These are phyloP conservation scores for Synanthedon myopaeformis DNA, from an alignment of 2,888 invertebrate species.

Conservation along the genomic window DNA sequence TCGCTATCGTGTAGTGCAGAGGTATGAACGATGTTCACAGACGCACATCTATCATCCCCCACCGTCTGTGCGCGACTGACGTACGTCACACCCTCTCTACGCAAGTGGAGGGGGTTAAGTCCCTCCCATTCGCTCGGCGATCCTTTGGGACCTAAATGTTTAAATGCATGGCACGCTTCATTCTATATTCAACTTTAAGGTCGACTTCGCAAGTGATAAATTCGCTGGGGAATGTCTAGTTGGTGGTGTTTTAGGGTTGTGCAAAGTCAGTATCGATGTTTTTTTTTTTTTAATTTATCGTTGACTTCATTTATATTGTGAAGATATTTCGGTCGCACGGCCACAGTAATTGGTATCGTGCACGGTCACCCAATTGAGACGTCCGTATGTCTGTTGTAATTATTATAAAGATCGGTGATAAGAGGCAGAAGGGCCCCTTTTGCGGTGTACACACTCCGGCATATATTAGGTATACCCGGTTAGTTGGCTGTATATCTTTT, in stretches of 20 bases:
- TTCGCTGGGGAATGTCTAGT: neutral
- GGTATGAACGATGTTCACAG: slow-evolving; percentile 47
- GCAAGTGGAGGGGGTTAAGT: slow-evolving; percentile 18
- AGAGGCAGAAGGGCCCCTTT: slow-evolving; percentile 26
- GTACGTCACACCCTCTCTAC: slow-evolving; percentile 32
- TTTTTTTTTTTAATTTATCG: slow-evolving; percentile 12
- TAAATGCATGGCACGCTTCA: neutral
- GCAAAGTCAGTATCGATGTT: slow-evolving; percentile 19
- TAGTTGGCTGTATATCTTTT: slow-evolving; percentile 7
- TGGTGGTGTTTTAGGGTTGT: slow-evolving; percentile 29
- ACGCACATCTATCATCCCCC: slow-evolving; percentile 62
- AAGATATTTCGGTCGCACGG: slow-evolving; percentile 42
- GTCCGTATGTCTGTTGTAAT: slow-evolving; percentile 53
- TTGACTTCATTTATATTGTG: slow-evolving; percentile 24
- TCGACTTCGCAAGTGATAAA: neutral
- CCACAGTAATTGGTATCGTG: slow-evolving; percentile 52
- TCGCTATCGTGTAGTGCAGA: slow-evolving; percentile 57
- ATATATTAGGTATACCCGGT: neutral
- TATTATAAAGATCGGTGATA: slow-evolving; percentile 65
- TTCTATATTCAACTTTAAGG: neutral
- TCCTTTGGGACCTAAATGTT: neutral
- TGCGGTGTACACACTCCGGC: slow-evolving; percentile 17
- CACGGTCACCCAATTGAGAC: slow-evolving; percentile 47
- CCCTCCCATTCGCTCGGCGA: slow-evolving; percentile 14
- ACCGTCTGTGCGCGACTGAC: slow-evolving; percentile 45